Evolutionary conservation across 2,113 vertebrate genomes (phyloP).

Genomic region (Pungitius pungitius): DNA sequence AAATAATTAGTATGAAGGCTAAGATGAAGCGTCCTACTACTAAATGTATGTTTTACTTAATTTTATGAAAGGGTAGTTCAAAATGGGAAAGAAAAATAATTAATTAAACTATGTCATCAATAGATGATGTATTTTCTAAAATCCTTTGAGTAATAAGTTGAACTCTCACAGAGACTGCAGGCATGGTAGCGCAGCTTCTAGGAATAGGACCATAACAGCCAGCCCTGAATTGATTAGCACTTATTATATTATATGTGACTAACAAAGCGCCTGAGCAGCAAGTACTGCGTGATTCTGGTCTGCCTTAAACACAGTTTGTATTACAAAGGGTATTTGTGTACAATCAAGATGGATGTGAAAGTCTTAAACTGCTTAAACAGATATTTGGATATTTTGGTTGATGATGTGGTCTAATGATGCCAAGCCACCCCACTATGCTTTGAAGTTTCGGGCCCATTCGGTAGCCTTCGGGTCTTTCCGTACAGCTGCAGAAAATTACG

Average conservation of each 20-base stretch:
- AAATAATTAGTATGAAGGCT: not conserved
- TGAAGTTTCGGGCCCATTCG: conserved; percentile 16
- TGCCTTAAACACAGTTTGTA: not conserved
- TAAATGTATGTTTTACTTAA: not conserved
- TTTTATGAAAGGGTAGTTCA: not conserved
- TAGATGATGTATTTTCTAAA: conserved; percentile 3
- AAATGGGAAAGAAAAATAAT: not conserved
- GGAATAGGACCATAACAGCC: not conserved
- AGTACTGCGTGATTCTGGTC: not conserved
- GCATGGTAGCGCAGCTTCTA: not conserved
- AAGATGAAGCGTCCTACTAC: not conserved
- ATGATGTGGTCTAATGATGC: not conserved
- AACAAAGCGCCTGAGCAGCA: not conserved
- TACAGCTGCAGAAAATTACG: conserved; percentile 62
- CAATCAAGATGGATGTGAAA: not conserved
- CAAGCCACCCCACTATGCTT: too few relatives aligned
- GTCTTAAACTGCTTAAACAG: not conserved
- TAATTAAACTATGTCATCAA: not conserved
- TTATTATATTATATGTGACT: not conserved
- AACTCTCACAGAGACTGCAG: not conserved
- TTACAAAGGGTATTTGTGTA: not conserved
- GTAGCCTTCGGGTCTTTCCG: conserved; percentile 40
- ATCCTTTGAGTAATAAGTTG: conserved; percentile 30
- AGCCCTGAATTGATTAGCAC: not conserved
- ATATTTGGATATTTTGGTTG: not conserved